Base-by-base conservation (phyloP, 2,113 vertebrate genomes). In the Diglossa brunneiventris region DNA sequence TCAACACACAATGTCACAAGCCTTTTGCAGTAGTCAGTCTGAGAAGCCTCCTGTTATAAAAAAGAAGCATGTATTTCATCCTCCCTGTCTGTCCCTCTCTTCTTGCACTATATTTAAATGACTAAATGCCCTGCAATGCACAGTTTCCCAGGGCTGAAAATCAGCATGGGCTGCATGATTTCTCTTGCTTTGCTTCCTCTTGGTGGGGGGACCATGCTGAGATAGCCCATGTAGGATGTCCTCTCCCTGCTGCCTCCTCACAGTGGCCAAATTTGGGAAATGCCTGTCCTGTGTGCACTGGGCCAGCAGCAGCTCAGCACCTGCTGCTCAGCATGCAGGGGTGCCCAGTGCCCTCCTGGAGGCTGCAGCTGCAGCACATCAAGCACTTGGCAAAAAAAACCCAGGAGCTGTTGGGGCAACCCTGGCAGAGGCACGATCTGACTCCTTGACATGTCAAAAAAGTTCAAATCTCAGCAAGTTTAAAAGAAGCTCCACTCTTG, bases 221-320 rank as follows among this genome's bases (percentile, higher is more conserved):
- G 33, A 41, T 12, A 56, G 11, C n/a, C 9, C 0, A 0, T 12
- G 27, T 53, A 67, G 89, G 88, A 91, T 95, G 50, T 95, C 84
- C 94, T 91, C 73, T 96, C 89, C 88, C 83, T 94, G 64, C 11
- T 1, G 1, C 70, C 92, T 85, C 82, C 62, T 95, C 86, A 87
- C 9, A 4, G 61, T 22, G 41, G 55, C 62, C 90, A 64, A 39
- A 96, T 97, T 53, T 95, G 64, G 94, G 89, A 69, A 86, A 94
- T 37, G 59, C 49, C 58, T 88, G 62, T 50, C 42, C 39, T 52
- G 23, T 22, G 16, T 83, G 92, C 83, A 64, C 76, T 20, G 55
- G 64, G 84, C 87, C 53, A 83, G 35, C 18, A 90, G 64, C 74
- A 86, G 83, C 87, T 93, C 26, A 8, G 49, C 31, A 75, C 81